These are phyloP conservation scores for Drosophila suzukii DNA, from an alignment of 1,140 invertebrate genomes.

Conservation along the genomic window DNA sequence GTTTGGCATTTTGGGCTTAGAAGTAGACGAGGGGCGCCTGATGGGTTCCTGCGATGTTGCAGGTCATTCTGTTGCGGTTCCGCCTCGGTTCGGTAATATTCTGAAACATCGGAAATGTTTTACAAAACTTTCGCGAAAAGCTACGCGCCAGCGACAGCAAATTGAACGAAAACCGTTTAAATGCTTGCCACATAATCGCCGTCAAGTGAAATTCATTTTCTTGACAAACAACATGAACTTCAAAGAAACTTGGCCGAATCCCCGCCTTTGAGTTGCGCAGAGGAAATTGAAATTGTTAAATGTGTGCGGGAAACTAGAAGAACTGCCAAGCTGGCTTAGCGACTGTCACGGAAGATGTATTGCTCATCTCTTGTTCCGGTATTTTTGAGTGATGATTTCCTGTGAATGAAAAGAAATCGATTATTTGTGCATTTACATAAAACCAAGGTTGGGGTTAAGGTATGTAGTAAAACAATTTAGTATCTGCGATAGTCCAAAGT, in stretches of 20 bases:
- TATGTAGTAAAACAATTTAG: not conserved
- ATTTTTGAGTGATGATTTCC: slow-evolving; percentile 6
- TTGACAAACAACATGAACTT: slow-evolving; percentile 82
- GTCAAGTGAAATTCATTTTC: slow-evolving; percentile 83
- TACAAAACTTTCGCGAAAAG: slow-evolving; percentile 71
- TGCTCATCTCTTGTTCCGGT: slow-evolving; percentile 1
- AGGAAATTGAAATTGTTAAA: slow-evolving; percentile 72
- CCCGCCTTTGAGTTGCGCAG: slow-evolving; percentile 47
- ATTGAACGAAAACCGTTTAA: slow-evolving; percentile 52
- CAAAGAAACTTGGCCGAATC: slow-evolving; percentile 55
- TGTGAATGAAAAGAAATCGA: not conserved
- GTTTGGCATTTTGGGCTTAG: slow-evolving; percentile 60
- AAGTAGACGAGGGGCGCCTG: slow-evolving; percentile 34
- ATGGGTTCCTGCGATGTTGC: slow-evolving; percentile 5
- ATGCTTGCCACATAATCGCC: slow-evolving; percentile 78
- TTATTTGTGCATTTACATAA: not conserved
- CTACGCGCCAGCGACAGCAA: slow-evolving; percentile 25
- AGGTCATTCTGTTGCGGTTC: slow-evolving; percentile 33
- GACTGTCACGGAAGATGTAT: slow-evolving; percentile 6
- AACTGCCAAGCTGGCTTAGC: slow-evolving; percentile 37
- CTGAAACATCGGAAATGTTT: slow-evolving; percentile 80
- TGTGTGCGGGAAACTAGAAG: slow-evolving; percentile 36
- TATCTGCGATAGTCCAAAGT: not conserved
- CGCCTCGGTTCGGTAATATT: slow-evolving; percentile 52
- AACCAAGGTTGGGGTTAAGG: too few species aligned